A percentile compares a stretch with the other conserved stretches of the same genome.
Conservation (phyloP, 2,797 vertebrate genomes). For the Aphelocoma californica region DNA sequence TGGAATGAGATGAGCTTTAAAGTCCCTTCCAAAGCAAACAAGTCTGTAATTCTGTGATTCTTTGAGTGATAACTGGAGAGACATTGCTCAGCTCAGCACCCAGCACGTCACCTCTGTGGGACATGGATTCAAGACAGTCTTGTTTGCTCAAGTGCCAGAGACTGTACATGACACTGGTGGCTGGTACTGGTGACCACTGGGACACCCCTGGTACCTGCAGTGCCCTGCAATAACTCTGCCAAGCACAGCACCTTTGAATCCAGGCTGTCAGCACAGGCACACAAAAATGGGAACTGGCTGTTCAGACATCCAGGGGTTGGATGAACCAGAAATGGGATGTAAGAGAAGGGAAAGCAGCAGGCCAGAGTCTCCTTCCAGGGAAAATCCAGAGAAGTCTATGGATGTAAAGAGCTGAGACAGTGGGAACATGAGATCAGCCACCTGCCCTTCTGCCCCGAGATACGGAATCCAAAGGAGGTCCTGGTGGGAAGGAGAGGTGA, state of each 20-base stretch:
- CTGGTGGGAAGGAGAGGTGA: neutral
- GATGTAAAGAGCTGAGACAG: neutral
- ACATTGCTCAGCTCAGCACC: neutral
- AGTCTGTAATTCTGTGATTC: neutral
- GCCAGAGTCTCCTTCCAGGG: neutral
- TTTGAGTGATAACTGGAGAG: neutral
- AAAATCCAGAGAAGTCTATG: neutral
- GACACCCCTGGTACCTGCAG: neutral
- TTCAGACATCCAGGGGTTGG: neutral
- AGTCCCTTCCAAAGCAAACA: neutral
- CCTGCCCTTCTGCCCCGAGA: neutral
- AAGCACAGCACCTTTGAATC: neutral
- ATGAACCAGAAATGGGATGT: neutral
- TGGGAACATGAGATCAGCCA: neutral
- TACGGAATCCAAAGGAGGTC: neutral
- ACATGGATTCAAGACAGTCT: neutral
- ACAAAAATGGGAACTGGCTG: neutral
- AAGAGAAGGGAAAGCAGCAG: neutral
- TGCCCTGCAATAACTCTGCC: neutral
- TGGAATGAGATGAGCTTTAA: neutral
- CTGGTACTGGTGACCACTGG: accelerated
- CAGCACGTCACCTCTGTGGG: neutral
- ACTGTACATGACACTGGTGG: neutral
- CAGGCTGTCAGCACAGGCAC: neutral
- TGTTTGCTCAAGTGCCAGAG: neutral